Percentiles rank a stretch among this genome's conserved stretches.
Conservation (phyloP, 2,797 vertebrate species). For the Lithobates pipiens region DNA sequence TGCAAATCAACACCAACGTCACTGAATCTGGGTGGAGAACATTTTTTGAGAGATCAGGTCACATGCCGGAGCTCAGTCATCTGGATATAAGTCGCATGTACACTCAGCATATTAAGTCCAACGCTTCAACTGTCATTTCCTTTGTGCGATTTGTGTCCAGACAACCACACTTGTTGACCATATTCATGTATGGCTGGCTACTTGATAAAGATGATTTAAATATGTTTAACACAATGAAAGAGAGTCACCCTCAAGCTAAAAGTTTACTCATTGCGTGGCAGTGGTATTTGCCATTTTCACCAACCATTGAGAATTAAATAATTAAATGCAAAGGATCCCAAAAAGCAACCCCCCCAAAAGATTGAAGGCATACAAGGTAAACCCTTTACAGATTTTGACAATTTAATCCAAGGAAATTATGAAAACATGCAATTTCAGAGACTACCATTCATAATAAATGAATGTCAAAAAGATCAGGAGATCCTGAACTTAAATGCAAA, state of each 20-base stretch:
- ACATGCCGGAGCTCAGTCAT: slow-evolving; percentile 8
- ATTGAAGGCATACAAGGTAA: too few species aligned
- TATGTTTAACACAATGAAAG: slow-evolving; percentile 39
- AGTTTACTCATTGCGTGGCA: slow-evolving; percentile 4
- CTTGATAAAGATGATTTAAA: slow-evolving; percentile 31
- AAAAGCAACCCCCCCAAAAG: too few species aligned
- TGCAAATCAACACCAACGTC: neutral
- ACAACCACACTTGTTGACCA: neutral
- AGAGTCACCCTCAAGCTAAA: slow-evolving; percentile 40
- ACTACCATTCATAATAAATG: too few species aligned
- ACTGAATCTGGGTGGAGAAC: slow-evolving; percentile 24
- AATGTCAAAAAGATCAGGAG: too few species aligned
- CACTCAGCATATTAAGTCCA: neutral
- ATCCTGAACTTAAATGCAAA: too few species aligned
- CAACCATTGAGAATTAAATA: slow-evolving; percentile 26
- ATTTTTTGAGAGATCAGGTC: slow-evolving; percentile 24
- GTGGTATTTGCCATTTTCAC: neutral
- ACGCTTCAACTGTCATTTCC: slow-evolving; percentile 23
- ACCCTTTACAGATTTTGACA: too few species aligned
- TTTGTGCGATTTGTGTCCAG: slow-evolving; percentile 44
- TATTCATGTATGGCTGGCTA: slow-evolving; percentile 24
- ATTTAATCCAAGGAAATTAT: too few species aligned
- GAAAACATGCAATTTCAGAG: too few species aligned
- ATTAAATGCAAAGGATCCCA: too few species aligned
- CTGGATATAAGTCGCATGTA: neutral